phyloP scores from a whole-genome alignment of 2,113 vertebrate species.

The Caranx ignobilis region DNA sequence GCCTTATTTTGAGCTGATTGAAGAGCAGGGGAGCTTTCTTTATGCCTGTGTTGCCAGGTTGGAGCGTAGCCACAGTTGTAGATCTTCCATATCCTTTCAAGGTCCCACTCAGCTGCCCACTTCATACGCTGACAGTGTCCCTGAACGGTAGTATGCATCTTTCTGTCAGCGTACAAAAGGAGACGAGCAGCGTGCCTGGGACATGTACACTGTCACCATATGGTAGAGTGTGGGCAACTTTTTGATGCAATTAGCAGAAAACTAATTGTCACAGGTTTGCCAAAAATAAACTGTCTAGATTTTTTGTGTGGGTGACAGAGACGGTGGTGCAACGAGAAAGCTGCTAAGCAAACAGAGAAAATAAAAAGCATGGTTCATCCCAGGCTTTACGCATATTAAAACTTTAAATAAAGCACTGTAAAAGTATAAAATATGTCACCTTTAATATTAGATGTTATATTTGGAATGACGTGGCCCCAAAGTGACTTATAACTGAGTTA shows the following conservation, averaged over 20 bases:
- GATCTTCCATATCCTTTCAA: constrained; percentile 66
- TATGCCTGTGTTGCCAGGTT: constrained; percentile 50
- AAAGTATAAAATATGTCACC: no score
- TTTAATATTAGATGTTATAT: no score
- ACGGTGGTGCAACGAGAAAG: constrained; percentile 7
- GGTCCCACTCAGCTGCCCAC: constrained; percentile 56
- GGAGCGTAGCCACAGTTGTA: constrained; percentile 56
- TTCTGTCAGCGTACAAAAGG: constrained; percentile 23
- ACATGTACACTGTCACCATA: constrained; percentile 38
- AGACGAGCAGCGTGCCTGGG: constrained; percentile 15
- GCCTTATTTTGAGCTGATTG: constrained; percentile 44
- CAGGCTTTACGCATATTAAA: no score
- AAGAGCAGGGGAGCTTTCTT: constrained; percentile 39
- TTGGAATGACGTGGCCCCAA: no score
- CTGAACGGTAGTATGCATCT: not conserved
- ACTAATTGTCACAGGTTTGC: constrained; percentile 47
- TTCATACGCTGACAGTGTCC: constrained; percentile 26
- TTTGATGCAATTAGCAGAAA: constrained; percentile 69
- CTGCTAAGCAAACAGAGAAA: no score
- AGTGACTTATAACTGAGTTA: not conserved
- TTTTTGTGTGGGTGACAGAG: constrained; percentile 15
- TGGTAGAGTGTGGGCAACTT: constrained; percentile 52
- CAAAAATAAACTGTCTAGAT: constrained; percentile 32
- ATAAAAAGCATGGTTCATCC: no score
- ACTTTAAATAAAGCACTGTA: no score